Evolutionary conservation across 2,888 invertebrate genomes (phyloP).

Genomic region (Tetranychus piercei): DNA sequence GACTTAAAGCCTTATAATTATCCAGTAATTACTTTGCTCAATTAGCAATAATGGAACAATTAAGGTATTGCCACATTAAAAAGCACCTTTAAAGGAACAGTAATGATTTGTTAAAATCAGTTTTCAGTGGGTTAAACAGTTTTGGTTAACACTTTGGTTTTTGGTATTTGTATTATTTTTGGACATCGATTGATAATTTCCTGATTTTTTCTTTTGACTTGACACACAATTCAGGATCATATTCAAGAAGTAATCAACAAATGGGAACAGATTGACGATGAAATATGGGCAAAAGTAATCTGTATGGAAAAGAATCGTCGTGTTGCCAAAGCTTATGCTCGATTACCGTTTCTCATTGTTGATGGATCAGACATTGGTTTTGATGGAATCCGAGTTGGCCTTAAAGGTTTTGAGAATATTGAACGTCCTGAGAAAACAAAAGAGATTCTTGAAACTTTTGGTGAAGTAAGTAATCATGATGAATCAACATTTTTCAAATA

Average conservation of each 20-base stretch:
- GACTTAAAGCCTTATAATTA: no score
- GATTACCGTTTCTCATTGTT: constrained; percentile 82
- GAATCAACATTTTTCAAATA: no score
- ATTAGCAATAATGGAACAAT: no score
- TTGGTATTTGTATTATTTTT: background rate
- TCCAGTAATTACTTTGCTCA: no score
- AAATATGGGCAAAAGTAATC: constrained; percentile 96
- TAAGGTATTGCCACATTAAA: no score
- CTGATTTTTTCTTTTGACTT: background rate
- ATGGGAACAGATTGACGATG: constrained; percentile 91
- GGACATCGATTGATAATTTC: background rate
- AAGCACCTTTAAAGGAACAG: no score
- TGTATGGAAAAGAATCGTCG: constrained; percentile 84
- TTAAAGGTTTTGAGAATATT: constrained; percentile 88
- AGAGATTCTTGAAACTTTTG: constrained; percentile 17
- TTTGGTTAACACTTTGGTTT: no score
- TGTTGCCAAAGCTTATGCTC: constrained; percentile 90
- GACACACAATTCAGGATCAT: background rate
- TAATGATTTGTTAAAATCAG: no score
- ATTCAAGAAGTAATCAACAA: constrained; percentile 36
- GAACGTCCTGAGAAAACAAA: constrained; percentile 82
- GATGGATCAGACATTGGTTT: constrained; percentile 90
- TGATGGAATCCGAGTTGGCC: constrained; percentile 90
- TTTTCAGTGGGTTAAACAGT: no score
- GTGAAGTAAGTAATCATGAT: background rate